Base-by-base conservation (phyloP, 2,797 vertebrate species). In the Anguilla marmorata region DNA sequence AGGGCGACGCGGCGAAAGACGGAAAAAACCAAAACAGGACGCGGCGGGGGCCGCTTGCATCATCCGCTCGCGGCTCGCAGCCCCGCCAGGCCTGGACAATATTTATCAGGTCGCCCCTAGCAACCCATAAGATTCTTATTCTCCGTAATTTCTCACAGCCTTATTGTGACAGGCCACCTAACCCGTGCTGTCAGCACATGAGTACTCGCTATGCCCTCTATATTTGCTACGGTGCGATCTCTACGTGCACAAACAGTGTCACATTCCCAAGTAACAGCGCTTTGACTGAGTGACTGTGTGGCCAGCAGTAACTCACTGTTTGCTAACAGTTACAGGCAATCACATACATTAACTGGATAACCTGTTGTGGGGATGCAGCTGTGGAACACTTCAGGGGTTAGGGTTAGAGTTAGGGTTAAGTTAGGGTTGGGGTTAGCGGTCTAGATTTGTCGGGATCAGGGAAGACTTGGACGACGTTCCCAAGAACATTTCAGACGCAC, bases 1-100 rank as follows among this genome's bases (percentile, higher is more conserved):
- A 45, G 50, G 11, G 50, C 50, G 50, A 12, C 50, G 7, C 2
- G 7, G 7, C 50, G 11, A 1, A 12, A 52, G 50, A 8, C 50
- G n/a, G 16, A 14, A 69, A 37, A 72, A 52, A 85, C 66, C 56
- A 93, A 94, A 90, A 86, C 91, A 89, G 1, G 0, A 86, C 92
- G 89, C 91, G 93, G 89, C 80, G 89, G 90, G 86, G 87, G 87
- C 90, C 88, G 88, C 90, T 90, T 85, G 89, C 90, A 89, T 92
- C 94, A 89, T 91, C 87, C 1, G 5, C 0, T 33, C 82, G 19
- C 54, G 7, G 37, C 83, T 0, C 50, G 21, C 58, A 74, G 76
- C 54, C 45, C 63, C 80, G 7, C n/a, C 54, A 66, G 85, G 48
- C 85, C 21, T 27, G 8, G 50, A 87, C 74, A 89, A 88, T 86